Percentiles rank a stretch among this genome's conserved stretches.
Conservation (phyloP, 2,888 invertebrate species). For the Nymphalis urticae region DNA sequence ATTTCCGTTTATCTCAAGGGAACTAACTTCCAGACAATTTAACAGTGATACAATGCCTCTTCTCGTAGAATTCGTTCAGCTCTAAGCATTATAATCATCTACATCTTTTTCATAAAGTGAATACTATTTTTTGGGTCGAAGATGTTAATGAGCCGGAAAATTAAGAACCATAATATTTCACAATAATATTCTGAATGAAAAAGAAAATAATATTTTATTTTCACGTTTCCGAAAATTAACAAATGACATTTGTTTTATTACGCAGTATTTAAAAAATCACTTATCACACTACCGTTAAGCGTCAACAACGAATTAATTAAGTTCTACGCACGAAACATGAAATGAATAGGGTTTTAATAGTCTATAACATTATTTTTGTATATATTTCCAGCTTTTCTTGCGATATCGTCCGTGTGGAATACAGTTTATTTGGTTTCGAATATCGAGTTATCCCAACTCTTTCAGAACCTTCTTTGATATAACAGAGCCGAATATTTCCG, state of each 20-base stretch:
- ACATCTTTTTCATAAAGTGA: no score
- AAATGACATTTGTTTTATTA: slow-evolving; percentile 17
- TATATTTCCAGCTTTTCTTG: background rate
- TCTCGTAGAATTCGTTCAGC: no score
- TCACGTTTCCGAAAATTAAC: slow-evolving; percentile 18
- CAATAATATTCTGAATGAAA: slow-evolving; percentile 1
- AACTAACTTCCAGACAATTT: no score
- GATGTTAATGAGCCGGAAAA: background rate
- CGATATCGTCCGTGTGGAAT: background rate
- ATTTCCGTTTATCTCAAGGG: no score
- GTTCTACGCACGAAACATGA: slow-evolving; percentile 10
- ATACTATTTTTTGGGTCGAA: no score
- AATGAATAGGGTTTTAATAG: slow-evolving; percentile 19
- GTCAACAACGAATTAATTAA: slow-evolving; percentile 27
- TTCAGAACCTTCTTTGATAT: no score
- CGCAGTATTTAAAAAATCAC: slow-evolving; percentile 18
- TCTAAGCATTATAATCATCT: no score
- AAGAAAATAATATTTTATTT: background rate
- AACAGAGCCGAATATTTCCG: no score
- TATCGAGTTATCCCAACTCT: no score
- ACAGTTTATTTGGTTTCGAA: no score
- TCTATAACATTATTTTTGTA: background rate
- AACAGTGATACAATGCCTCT: no score
- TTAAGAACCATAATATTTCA: background rate
- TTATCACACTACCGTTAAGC: slow-evolving; percentile 14